Conservation (phyloP, 2,888 invertebrate genomes). For the Ecliptopera silaceata region DNA sequence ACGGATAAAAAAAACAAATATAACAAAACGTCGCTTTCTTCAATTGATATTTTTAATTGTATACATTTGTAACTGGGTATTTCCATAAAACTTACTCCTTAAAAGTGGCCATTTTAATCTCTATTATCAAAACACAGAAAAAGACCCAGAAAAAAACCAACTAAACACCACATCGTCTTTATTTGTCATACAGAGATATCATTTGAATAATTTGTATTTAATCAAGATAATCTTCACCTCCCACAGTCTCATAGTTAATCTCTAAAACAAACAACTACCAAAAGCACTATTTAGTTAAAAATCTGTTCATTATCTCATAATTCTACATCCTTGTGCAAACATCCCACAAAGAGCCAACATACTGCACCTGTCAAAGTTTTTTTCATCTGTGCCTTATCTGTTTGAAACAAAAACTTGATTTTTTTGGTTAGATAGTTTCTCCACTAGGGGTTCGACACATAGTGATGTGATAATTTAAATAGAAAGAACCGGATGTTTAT, state of each 20-base stretch:
- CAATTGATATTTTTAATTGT: too few relatives aligned
- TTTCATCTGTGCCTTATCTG: conserved; percentile 37
- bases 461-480: conserved; percentile 45
- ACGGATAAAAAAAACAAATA: too few relatives aligned
- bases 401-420: conserved; percentile 42
- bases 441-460: conserved; percentile 32
- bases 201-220: conserved; percentile 14
- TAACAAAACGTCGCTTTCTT: too few relatives aligned
- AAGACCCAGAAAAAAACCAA: not conserved
- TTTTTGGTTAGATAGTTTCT: conserved; percentile 25
- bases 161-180: not conserved
- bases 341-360: conserved; percentile 44
- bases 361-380: conserved; percentile 47
- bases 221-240: conserved; percentile 35
- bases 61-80: too few relatives aligned
- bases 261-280: conserved; percentile 39
- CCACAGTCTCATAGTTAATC: conserved; percentile 38
- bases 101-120: not conserved
- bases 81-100: not conserved
- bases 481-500: conserved; percentile 56
- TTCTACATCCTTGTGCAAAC: conserved; percentile 56
- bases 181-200: conserved; percentile 14
- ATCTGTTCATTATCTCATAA: conserved; percentile 58
- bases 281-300: conserved; percentile 52
- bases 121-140: not conserved